phyloP scores from a whole-genome alignment of 92 coral and sea anemone genomes.

The Muricea muricata region DNA sequence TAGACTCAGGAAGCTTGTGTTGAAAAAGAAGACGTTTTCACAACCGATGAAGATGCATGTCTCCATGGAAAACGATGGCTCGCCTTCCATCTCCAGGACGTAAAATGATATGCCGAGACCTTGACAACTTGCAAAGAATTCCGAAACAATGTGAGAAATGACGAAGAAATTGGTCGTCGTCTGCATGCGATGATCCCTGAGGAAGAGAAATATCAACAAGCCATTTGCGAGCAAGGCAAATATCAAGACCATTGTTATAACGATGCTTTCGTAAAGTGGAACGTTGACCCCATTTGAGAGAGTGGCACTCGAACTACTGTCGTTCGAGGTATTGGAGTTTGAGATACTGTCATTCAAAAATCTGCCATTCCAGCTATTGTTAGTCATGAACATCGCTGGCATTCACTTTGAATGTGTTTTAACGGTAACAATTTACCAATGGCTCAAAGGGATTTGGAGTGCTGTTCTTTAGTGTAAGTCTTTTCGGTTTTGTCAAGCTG shows the following conservation, averaged over 20 bases:
- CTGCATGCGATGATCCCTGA: constrained; percentile 74
- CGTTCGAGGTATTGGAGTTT: background rate
- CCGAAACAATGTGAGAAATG: constrained; percentile 74
- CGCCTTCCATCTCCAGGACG: constrained; percentile 55
- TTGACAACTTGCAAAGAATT: constrained; percentile 69
- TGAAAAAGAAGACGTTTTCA: constrained; percentile 70
- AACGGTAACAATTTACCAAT: background rate
- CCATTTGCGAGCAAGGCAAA: constrained; percentile 73
- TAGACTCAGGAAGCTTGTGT: constrained; percentile 68
- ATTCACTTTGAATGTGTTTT: background rate
- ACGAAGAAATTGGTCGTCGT: constrained; percentile 77
- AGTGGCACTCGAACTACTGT: no score
- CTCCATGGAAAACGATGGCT: background rate
- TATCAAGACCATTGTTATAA: constrained; percentile 56
- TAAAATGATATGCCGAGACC: constrained; percentile 74
- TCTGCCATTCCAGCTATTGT: no score
- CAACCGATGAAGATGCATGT: constrained; percentile 72
- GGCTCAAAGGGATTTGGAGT: no score
- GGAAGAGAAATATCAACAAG: constrained; percentile 63
- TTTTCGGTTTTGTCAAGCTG: no score
- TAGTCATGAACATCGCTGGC: background rate
- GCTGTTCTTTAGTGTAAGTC: no score
- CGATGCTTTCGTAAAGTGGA: constrained; percentile 7
- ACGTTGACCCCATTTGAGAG: no score
- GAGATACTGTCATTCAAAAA: no score